Conservation (phyloP, 2,113 vertebrate genomes). For the Clarias batrachus region DNA sequence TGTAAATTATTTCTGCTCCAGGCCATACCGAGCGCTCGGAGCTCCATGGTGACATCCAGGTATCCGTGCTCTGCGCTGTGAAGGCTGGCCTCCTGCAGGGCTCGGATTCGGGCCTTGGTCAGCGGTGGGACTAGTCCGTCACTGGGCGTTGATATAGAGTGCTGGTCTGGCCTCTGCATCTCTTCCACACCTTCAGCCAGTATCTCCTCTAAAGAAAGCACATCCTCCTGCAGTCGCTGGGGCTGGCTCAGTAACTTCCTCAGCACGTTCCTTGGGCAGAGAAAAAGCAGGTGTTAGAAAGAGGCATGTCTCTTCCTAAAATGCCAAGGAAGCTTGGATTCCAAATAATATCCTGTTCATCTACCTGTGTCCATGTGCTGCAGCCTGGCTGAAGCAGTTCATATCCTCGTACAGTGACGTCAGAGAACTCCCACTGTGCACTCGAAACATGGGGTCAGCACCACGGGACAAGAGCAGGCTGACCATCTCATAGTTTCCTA, state of each 20-base stretch:
- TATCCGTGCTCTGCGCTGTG: slow-evolving; percentile 93
- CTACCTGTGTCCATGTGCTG: slow-evolving; percentile 93
- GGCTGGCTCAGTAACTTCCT: slow-evolving; percentile 87
- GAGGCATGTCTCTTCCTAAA: neutral
- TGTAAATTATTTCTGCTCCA: neutral
- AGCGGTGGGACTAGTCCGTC: slow-evolving; percentile 64
- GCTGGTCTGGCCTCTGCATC: neutral
- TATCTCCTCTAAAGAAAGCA: slow-evolving; percentile 94
- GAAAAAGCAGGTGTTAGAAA: neutral
- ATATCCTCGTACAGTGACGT: slow-evolving; percentile 85
- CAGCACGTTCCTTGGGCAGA: slow-evolving; percentile 79
- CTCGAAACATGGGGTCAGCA: slow-evolving; percentile 85
- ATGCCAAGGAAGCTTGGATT: neutral
- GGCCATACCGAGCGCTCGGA: slow-evolving; percentile 81
- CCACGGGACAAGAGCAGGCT: slow-evolving; percentile 82
- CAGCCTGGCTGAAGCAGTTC: slow-evolving; percentile 94
- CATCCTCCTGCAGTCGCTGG: slow-evolving; percentile 79
- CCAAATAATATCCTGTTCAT: neutral
- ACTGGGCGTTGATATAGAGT: neutral
- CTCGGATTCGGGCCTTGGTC: slow-evolving; percentile 82
- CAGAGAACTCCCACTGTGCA: slow-evolving; percentile 80
- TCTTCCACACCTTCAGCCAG: slow-evolving; percentile 87
- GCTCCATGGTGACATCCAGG: slow-evolving; percentile 93
- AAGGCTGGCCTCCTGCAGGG: slow-evolving; percentile 91
- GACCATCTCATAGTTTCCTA: slow-evolving; percentile 91